Evolutionary conservation across 2,797 vertebrate genomes (phyloP), one percentile per base, ranked within the genome.

Genomic region (Lemur catta): DNA sequence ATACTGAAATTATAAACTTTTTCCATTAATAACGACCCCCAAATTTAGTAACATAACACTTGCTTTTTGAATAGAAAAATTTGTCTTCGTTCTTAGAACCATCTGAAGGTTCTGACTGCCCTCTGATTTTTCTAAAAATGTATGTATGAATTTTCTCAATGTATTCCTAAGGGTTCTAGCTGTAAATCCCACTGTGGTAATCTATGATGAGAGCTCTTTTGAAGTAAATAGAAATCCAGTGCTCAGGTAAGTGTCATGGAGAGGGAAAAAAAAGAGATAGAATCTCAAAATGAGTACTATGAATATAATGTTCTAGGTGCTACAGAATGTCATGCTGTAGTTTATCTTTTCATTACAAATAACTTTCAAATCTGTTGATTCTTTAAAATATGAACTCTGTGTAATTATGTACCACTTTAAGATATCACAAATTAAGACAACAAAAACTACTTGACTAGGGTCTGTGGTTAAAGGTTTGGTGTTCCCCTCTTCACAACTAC

Each of bases 331-430:
- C 28, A 50, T 28, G 7, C 8, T 88, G 26, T 33, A 35, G 7
- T 71, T 81, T 26, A n/a, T 55, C 33, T 43, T 82, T 79, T 88
- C 67, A 59, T 65, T 85, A 90, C 6, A 95, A 85, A 59, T 65
- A 89, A 91, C 65, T 89, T 86, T 90, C 38, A 52, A 82, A 84
- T 57, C 20, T 69, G 17, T 33, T 52, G 6, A 72, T 69, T 59
- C 79, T 94, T 93, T 91, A 94, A 95, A 93, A 84, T 61, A 67
- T 28, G 89, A 93, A 92, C 57, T 80, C 52, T 76, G 30, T 26
- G 76, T 15, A 91, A 13, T 84, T 89, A 81, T 3, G 1, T 5
- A 20, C 13, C 48, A 94, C 48, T 93, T 94, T 72, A 89, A 91
- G 84, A 94, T 67, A 59, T 59, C 17, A 63, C n/a, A 71, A 67